These are phyloP conservation scores for Trogon surrucura DNA, from an alignment of 2,113 vertebrate species.

Conservation along the genomic window DNA sequence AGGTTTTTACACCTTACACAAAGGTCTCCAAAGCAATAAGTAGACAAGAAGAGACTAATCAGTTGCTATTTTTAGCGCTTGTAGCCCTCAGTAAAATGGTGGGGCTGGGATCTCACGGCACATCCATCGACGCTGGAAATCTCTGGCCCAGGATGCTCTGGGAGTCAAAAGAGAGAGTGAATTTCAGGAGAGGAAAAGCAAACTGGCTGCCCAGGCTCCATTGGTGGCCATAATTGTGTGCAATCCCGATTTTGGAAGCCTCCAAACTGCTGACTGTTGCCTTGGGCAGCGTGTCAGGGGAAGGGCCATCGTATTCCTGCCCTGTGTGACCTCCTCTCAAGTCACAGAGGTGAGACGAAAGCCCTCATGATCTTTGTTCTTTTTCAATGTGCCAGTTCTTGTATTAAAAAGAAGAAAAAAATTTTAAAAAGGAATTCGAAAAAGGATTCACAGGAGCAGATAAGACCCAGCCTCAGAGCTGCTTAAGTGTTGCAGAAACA, in stretches of 20 bases:
- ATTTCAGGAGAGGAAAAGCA: background rate
- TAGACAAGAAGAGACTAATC: background rate
- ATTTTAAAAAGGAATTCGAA: background rate
- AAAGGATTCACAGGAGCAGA: background rate
- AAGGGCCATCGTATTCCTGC: background rate
- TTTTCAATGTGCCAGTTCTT: background rate
- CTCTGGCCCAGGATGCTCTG: background rate
- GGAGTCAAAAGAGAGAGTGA: background rate
- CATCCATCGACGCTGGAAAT: background rate
- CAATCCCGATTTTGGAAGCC: background rate
- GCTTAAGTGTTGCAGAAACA: background rate
- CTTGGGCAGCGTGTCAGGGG: background rate
- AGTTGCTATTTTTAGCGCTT: background rate
- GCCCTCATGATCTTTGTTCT: background rate
- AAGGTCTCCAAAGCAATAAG: background rate
- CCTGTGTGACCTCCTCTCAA: background rate
- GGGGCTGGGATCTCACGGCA: background rate
- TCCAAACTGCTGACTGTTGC: background rate
- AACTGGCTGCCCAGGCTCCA: background rate
- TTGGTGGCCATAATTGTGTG: accelerated
- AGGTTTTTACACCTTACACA: background rate
- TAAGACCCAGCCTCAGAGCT: background rate
- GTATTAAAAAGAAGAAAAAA: background rate
- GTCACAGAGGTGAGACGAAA: background rate
- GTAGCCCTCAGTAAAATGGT: background rate